Percentiles rank a stretch among this genome's conserved stretches.
phyloP scores from a whole-genome alignment of 2,797 vertebrate species.

The Thripadectes ignobilis region DNA sequence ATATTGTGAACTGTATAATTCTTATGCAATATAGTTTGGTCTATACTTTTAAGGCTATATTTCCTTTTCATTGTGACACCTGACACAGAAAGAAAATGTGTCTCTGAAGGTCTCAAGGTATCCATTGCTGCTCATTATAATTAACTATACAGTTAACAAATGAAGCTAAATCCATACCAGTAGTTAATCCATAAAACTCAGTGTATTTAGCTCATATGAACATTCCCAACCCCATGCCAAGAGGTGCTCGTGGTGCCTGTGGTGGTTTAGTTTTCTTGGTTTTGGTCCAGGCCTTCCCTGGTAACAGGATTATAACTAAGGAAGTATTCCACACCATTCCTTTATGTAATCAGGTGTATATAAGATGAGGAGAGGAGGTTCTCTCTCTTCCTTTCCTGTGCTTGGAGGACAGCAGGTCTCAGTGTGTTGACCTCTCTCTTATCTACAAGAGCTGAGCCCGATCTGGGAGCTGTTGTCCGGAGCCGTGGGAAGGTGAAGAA shows the following conservation, averaged over 20 bases:
- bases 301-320: too few species aligned
- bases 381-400: too few species aligned
- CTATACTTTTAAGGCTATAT: neutral
- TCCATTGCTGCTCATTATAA: neutral
- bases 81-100: neutral
- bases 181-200: neutral
- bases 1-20: neutral
- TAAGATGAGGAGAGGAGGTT: too few species aligned
- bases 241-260: neutral
- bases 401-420: too few species aligned
- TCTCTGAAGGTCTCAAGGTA: neutral
- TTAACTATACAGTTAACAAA: neutral
- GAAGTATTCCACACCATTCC: too few species aligned
- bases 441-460: too few species aligned
- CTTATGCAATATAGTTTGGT: neutral
- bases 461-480: too few species aligned
- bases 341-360: too few species aligned
- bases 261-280: too few species aligned
- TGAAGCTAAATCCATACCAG: neutral
- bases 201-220: neutral
- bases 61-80: neutral
- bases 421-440: too few species aligned
- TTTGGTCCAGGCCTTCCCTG: too few species aligned
- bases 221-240: accelerated
- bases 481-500: too few species aligned